Conservation (phyloP, 2,113 vertebrate genomes). For the Gorsachius goisagi region DNA sequence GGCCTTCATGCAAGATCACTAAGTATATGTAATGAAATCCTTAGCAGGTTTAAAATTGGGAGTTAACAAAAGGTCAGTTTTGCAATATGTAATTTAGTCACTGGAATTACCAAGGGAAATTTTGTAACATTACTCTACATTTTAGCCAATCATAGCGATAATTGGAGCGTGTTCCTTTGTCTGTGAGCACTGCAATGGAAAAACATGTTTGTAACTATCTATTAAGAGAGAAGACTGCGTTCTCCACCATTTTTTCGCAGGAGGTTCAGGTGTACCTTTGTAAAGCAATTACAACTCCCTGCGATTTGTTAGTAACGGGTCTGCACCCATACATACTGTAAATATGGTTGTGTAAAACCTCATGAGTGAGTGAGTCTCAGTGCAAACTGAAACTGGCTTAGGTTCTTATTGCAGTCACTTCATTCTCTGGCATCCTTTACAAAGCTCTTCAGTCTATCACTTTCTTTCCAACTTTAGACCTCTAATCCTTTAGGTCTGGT, state of each 20-base stretch:
- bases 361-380: not conserved
- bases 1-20: not conserved
- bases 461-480: not conserved
- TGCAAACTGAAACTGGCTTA: not conserved
- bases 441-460: not conserved
- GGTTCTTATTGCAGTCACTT: not conserved
- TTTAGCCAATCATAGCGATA: not conserved
- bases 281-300: not conserved
- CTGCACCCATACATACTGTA: not conserved
- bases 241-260: not conserved
- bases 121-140: not conserved
- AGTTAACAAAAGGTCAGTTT: not conserved
- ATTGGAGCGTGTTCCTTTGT: not conserved
- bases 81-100: not conserved
- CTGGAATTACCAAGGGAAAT: not conserved
- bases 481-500: constrained; percentile 22
- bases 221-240: not conserved
- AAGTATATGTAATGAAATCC: not conserved
- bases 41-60: not conserved
- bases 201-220: not conserved
- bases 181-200: not conserved
- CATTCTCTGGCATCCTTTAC: not conserved
- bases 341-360: not conserved
- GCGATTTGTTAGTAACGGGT: not conserved
- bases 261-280: not conserved